A percentile compares a stretch with the other conserved stretches of the same genome.
Conservation (phyloP, 2,888 invertebrate genomes). For the Keiferia lycopersicella region DNA sequence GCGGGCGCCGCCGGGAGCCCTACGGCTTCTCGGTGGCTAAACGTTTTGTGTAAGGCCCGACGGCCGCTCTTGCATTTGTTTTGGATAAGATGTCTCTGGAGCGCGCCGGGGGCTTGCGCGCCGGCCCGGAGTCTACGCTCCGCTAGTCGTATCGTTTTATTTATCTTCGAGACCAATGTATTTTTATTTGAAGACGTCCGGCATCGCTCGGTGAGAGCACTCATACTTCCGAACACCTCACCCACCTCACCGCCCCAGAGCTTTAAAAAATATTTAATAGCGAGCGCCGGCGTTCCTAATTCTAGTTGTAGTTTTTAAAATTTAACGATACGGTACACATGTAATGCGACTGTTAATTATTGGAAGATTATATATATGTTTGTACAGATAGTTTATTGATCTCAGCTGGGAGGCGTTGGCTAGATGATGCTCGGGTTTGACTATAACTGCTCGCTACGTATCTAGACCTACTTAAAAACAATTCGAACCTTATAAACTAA, state of each 20-base stretch:
- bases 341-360: slow-evolving; percentile 68
- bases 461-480: slow-evolving; percentile 9
- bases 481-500: slow-evolving; percentile 14
- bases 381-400: slow-evolving; percentile 75
- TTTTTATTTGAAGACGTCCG: slow-evolving; percentile 63
- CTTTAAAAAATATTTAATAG: slow-evolving; percentile 56
- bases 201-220: slow-evolving; percentile 47
- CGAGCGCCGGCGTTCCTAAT: slow-evolving; percentile 53
- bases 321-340: slow-evolving; percentile 66
- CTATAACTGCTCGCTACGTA: slow-evolving; percentile 22
- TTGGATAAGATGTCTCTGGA: slow-evolving; percentile 54
- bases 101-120: slow-evolving; percentile 48
- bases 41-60: slow-evolving; percentile 20
- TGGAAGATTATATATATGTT: slow-evolving; percentile 72
- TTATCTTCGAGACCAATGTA: slow-evolving; percentile 75
- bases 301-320: slow-evolving; percentile 74
- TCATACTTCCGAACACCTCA: slow-evolving; percentile 26
- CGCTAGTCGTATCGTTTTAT: slow-evolving; percentile 73
- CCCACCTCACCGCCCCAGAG: slow-evolving; percentile 54
- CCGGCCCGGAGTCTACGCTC: slow-evolving; percentile 51
- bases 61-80: slow-evolving; percentile 60
- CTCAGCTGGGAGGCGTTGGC: slow-evolving; percentile 63
- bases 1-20: slow-evolving; percentile 26
- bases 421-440: slow-evolving; percentile 35
- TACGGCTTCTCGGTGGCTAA: not conserved